phyloP scores from a whole-genome alignment of 2,113 vertebrate species.

The Machaerirhynchus nigripectus region DNA sequence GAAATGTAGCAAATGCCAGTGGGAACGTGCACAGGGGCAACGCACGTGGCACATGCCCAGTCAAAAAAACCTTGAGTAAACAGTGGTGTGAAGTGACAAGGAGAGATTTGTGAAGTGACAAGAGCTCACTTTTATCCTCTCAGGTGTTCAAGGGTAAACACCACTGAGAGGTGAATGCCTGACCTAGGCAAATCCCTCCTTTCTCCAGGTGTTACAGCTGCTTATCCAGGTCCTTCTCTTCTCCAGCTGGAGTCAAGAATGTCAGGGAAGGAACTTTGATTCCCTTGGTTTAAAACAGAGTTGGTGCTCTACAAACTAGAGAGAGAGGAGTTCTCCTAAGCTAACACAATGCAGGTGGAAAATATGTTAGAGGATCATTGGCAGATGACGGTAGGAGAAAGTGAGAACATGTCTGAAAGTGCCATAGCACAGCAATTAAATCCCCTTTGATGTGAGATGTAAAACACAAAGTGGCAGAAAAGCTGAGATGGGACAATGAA shows the following conservation, averaged over 20 bases:
- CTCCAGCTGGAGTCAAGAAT: not conserved
- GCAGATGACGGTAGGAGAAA: not conserved
- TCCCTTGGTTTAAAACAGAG: not conserved
- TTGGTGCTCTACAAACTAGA: not conserved
- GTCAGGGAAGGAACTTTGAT: not conserved
- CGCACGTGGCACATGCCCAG: not conserved
- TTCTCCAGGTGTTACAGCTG: not conserved
- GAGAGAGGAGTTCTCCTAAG: not conserved
- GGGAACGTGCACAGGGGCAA: not conserved
- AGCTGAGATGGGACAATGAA: not conserved
- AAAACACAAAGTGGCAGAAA: not conserved
- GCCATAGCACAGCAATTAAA: not conserved
- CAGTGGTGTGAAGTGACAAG: not conserved
- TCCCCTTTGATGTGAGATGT: not conserved
- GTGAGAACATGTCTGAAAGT: not conserved
- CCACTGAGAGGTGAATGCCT: not conserved
- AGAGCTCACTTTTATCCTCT: not conserved
- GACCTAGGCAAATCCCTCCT: not conserved
- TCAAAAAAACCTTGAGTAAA: constrained; percentile 12
- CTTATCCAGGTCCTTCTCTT: not conserved
- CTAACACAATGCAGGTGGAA: not conserved
- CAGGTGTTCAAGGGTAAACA: not conserved
- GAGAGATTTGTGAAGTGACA: not conserved
- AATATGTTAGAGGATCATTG: not conserved
- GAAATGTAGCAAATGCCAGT: not conserved